Evolutionary conservation across 1,140 invertebrate species (phyloP).

Genomic region (Zaprionus camerounensis): DNA sequence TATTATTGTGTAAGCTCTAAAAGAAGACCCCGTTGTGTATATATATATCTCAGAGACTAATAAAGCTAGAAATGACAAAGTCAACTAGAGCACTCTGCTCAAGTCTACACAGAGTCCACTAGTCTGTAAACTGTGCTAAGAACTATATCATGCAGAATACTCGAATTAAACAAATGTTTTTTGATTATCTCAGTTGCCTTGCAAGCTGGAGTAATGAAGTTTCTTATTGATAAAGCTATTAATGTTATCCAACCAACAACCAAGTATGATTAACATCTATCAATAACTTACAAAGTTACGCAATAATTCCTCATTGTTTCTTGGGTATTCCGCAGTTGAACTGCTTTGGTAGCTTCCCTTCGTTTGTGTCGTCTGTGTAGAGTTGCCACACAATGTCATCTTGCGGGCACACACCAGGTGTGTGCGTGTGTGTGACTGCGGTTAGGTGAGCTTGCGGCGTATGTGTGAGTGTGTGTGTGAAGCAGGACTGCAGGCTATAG

Average conservation of each 20-base stretch:
- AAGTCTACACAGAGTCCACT: not conserved
- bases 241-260: not conserved
- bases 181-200: not conserved
- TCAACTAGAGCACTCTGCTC: not conserved
- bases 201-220: not conserved
- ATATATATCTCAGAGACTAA: not conserved
- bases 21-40: too few species aligned
- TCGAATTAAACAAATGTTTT: not conserved
- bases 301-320: not conserved
- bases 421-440: constrained; percentile 23
- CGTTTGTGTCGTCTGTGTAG: not conserved
- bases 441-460: not conserved
- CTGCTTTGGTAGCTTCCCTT: not conserved
- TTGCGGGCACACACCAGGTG: constrained; percentile 23
- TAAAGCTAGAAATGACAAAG: not conserved
- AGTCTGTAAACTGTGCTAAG: not conserved
- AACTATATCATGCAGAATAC: not conserved
- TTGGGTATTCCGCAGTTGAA: not conserved
- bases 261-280: not conserved
- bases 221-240: not conserved
- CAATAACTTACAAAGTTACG: not conserved
- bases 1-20: not conserved
- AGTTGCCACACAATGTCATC: constrained; percentile 29
- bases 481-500: not conserved
- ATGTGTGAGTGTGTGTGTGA: constrained; percentile 1